phyloP scores from a whole-genome alignment of 1,140 invertebrate genomes.

The Capitella teleta region DNA sequence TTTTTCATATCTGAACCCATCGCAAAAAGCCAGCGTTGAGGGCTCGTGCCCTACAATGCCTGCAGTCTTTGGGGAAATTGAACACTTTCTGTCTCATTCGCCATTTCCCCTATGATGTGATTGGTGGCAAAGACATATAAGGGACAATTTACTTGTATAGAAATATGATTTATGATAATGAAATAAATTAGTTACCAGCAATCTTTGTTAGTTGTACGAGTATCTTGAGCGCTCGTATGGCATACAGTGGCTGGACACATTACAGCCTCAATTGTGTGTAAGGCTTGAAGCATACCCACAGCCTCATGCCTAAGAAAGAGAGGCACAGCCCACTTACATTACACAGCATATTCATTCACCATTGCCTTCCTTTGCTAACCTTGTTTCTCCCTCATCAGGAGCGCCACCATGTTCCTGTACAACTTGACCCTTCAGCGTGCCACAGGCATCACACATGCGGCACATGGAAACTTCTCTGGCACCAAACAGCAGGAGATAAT shows the following conservation, averaged over 20 bases:
- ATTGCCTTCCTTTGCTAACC: background rate
- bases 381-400: background rate
- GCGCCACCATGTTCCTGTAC: constrained; percentile 81
- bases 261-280: background rate
- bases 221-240: background rate
- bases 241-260: background rate
- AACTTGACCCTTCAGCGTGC: constrained; percentile 94
- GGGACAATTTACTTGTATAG: too few relatives aligned
- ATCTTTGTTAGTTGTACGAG: background rate
- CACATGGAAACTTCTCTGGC: constrained; percentile 97
- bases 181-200: too few relatives aligned
- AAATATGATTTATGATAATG: too few relatives aligned
- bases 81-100: too few relatives aligned
- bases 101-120: too few relatives aligned
- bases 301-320: too few relatives aligned
- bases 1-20: too few relatives aligned
- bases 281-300: background rate
- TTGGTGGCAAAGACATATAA: too few relatives aligned
- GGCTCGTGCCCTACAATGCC: too few relatives aligned
- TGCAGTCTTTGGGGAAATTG: too few relatives aligned
- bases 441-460: constrained; percentile 89
- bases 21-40: too few relatives aligned
- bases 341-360: background rate
- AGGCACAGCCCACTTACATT: too few relatives aligned
- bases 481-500: constrained; percentile 94